A percentile compares a stretch with the other conserved stretches of the same genome.
Evolutionary conservation across 2,888 invertebrate genomes (phyloP).

Genomic region (Dicyrtomina minuta): DNA sequence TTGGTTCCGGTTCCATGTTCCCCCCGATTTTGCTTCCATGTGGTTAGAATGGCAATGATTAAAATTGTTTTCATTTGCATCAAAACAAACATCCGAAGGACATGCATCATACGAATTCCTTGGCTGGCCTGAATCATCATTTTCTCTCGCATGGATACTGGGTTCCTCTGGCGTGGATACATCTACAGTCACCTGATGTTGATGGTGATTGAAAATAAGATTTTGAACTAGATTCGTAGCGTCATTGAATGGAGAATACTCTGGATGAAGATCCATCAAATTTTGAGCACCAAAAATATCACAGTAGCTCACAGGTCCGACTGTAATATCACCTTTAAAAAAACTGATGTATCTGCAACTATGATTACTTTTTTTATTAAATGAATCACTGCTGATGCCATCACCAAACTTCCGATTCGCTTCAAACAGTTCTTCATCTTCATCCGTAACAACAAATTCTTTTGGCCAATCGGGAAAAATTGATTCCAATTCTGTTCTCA

Average conservation of each 20-base stretch:
- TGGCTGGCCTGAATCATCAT: too few species aligned
- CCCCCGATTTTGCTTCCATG: too few species aligned
- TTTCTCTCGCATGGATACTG: too few species aligned
- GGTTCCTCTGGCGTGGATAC: too few species aligned
- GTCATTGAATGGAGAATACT: constrained; percentile 16
- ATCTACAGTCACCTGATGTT: too few species aligned
- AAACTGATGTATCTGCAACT: constrained; percentile 9
- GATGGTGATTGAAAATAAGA: too few species aligned
- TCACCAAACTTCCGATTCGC: not conserved
- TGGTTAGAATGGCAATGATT: too few species aligned
- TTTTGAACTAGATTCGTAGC: not conserved
- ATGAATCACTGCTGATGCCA: not conserved
- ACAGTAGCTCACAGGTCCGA: constrained; percentile 10
- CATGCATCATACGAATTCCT: too few species aligned
- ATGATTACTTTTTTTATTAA: not conserved
- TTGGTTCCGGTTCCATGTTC: too few species aligned
- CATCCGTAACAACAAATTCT: constrained; percentile 9
- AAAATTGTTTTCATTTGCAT: too few species aligned
- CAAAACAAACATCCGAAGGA: too few species aligned
- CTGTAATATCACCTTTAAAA: constrained; percentile 3
- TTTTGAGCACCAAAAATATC: constrained; percentile 26
- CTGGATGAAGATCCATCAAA: constrained; percentile 22
- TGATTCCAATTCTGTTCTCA: constrained; percentile 6
- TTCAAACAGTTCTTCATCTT: not conserved
- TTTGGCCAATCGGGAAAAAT: constrained; percentile 21